Evolutionary conservation across 2,113 vertebrate species (phyloP), one percentile per base, ranked within the genome.

Genomic region (Hippocampus mohnikei): DNA sequence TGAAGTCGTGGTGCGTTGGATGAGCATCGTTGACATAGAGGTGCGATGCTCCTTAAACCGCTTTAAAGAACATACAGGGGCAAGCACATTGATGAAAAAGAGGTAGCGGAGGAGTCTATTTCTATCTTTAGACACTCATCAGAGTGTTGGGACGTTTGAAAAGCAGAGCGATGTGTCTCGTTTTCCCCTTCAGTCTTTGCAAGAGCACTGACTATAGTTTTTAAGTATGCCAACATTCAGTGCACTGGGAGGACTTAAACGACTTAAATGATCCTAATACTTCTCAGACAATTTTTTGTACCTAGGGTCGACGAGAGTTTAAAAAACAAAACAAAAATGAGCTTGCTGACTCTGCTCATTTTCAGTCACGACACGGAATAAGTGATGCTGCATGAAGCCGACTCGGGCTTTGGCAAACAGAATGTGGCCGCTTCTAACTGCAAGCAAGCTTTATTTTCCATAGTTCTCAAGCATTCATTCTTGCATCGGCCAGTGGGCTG

Each of bases 41-140:
- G 55, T 21, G 40, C 61, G 6, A 64, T 15, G 21, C 40, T 23
- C 40, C 5, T 42, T 42, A 63, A 23, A 42, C 44, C 23, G 66
- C 74, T 27, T 0, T 41, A 41, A 37, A 21, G 65, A 13, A 11
- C 46, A 46, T 66, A 70, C 68, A 48, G 67, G 59, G 67, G 71
- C 72, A 72, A 42, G 72, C 80, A 50, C 64, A 77, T 44, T 6
- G 72, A 77, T 68, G 80, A 75, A 69, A 69, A 78, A 10, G 50
- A 50, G 55, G 52, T 67, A 8, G 52, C 55, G 18, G 70, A 78
- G 56, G 74, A 79, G 53, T 68, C 67, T 8, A 23, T 18, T 55
- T 78, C 85, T 85, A 88, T 89, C 81, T 89, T 88, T 88, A 86
- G 88, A 79, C 63, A 52, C 61, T 73, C 74, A 70, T 83, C 80